Evolutionary conservation across 1,140 invertebrate genomes (phyloP), one percentile per base, ranked within the genome.

Genomic region (Aphelenchoides avenae): DNA sequence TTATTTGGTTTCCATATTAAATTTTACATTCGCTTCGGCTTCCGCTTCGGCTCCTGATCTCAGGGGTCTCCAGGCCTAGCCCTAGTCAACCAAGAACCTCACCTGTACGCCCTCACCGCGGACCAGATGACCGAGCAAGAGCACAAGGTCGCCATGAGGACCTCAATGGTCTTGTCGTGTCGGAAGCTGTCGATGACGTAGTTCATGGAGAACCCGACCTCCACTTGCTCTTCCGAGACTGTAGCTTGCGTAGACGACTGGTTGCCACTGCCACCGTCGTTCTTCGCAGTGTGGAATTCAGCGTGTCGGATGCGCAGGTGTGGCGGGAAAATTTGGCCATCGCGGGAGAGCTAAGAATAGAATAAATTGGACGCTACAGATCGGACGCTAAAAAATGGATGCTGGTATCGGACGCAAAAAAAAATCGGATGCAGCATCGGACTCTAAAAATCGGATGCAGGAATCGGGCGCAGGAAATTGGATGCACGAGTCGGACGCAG

Each of bases 261-360:
- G n/a, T 26, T 39, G 13, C 57, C 42, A 5, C 18, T 15, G n/a
- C n/a, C 36, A 30, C 18, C 27, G 15, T 39, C 34, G 9, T 24
- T 36, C 20, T 65, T 46, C 0, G 39, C 26, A 1, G 40, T 50
- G 37, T 54, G 41, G 33, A 69, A 50, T 64, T 61, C 53, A 18
- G 13, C 40, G 59, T 81, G 79, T 1, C 66, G 64, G 26, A 81
- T 70, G 29, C 65, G 58, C 26, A 82, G 48, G 49, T 78, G 79
- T 20, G 80, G 80, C 5, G 78, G 71, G 52, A 74, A 78, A 44
- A 82, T 82, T 7, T 60, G 48, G 1, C 80, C 80, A 40, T 79
- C 71, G 22, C 39, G 33, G 0, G 60, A 61, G 13, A 63, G 59
- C 31, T 75, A 60, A 53, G 55, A 22, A n/a, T 40, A 4, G 3